Evolutionary conservation across 2,888 invertebrate species (phyloP), one percentile per base, ranked within the genome.

Genomic region (Chrysolina haemoptera): DNA sequence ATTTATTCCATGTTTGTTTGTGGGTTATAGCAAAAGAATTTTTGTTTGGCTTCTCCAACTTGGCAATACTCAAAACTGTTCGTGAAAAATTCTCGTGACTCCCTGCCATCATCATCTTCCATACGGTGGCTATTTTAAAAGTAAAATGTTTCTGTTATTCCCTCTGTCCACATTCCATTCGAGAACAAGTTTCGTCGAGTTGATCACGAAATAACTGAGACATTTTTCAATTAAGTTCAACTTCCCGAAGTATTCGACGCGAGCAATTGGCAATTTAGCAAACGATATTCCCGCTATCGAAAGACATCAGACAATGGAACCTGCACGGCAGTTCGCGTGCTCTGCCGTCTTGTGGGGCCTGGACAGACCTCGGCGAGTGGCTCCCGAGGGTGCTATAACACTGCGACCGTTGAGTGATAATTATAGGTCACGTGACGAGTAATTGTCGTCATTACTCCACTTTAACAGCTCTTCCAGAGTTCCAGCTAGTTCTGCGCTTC

Each of bases 361-460:
- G 59, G 62, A 64, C 74, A 70, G 76, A 65, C 73, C 75, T 75
- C 76, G 76, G 68, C 73, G 73, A 78, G 78, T 76, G 75, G 71
- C 75, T 80, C 83, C 80, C 83, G 27, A 20, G 84, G 73, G 83
- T 75, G 79, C 83, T 79, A 78, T 80, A 81, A 86, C 82, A 79
- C 81, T 76, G 80, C 81, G 83, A 82, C 85, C 85, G 85, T 85
- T 86, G 85, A 86, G 85, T 85, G 85, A 87, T 86, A 87, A 87
- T 87, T 87, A 86, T 84, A 82, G 85, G 85, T 87, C 87, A 86
- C 87, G 86, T 87, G 86, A 87, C 84, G 82, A 78, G 83, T 86
- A 86, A 87, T 87, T 86, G 86, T 85, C 82, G 83, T 83, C 86
- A 82, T 85, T 86, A 85, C 81, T 84, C 70, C 73, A 73, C 74